phyloP scores from a whole-genome alignment of 2,113 vertebrate species.

The Tichodroma muraria region DNA sequence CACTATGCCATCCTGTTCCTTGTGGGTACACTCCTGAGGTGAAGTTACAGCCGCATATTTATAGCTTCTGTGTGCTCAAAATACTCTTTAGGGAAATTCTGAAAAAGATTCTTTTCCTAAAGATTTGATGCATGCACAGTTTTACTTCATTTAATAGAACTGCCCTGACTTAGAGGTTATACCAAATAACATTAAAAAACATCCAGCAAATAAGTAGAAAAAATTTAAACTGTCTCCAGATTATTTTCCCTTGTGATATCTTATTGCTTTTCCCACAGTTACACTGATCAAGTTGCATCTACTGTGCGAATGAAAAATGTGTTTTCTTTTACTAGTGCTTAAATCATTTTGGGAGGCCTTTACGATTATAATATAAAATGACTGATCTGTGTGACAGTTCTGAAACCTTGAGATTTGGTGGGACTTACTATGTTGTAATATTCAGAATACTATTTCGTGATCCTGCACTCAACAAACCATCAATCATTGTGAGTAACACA shows the following conservation, averaged over 20 bases:
- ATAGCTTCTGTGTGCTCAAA: neutral
- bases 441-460: conserved; percentile 9
- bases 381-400: conserved; percentile 7
- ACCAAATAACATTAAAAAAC: neutral
- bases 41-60: neutral
- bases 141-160: neutral
- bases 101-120: neutral
- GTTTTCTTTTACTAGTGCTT: neutral
- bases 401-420: neutral
- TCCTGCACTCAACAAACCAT: neutral
- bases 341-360: neutral
- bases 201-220: neutral
- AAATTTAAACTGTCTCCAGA: neutral
- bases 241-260: neutral
- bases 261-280: neutral
- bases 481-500: conserved; percentile 31
- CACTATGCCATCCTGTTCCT: neutral
- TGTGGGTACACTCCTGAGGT: neutral
- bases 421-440: conserved; percentile 5
- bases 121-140: neutral
- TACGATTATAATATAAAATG: neutral
- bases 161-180: neutral
- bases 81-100: neutral
- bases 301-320: neutral
- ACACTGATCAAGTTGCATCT: neutral